These are phyloP conservation scores for Chalcis sispes DNA, from an alignment of 2,888 invertebrate genomes.

Conservation along the genomic window DNA sequence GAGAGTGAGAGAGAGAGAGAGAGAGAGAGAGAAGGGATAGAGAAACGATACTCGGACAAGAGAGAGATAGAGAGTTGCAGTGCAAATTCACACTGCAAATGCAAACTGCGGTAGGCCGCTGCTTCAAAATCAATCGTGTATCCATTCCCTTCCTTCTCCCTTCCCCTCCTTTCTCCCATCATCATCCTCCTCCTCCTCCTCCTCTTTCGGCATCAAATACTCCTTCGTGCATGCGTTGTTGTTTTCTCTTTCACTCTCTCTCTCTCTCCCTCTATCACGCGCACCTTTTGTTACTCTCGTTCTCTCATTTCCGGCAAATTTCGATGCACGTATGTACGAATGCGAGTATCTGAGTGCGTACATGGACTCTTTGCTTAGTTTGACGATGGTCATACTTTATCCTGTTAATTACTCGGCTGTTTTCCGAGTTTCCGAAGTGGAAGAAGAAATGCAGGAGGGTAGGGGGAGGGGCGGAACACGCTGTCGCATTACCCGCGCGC, in stretches of 20 bases:
- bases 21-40: not conserved
- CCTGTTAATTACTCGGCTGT: constrained; percentile 28
- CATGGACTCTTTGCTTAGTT: not conserved
- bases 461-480: not conserved
- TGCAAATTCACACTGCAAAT: constrained; percentile 24
- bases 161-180: too few species aligned
- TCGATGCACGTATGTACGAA: too few species aligned
- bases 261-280: not conserved
- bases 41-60: not conserved
- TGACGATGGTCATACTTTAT: constrained; percentile 11
- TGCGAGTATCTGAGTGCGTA: not conserved
- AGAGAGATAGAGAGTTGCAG: constrained; percentile 2
- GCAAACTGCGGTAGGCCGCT: constrained; percentile 49
- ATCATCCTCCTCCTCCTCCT: too few species aligned
- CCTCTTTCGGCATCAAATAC: too few species aligned
- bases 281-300: constrained; percentile 12
- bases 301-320: not conserved
- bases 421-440: constrained; percentile 20
- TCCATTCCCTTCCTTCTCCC: not conserved
- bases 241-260: not conserved
- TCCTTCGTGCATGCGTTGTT: not conserved
- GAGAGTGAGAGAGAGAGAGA: constrained; percentile 1
- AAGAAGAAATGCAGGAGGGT: too few species aligned
- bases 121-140: constrained; percentile 48
- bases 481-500: not conserved